A percentile compares a stretch with the other conserved stretches of the same genome.
phyloP scores from a whole-genome alignment of 1,140 invertebrate genomes.

The Lepidurus apus region DNA sequence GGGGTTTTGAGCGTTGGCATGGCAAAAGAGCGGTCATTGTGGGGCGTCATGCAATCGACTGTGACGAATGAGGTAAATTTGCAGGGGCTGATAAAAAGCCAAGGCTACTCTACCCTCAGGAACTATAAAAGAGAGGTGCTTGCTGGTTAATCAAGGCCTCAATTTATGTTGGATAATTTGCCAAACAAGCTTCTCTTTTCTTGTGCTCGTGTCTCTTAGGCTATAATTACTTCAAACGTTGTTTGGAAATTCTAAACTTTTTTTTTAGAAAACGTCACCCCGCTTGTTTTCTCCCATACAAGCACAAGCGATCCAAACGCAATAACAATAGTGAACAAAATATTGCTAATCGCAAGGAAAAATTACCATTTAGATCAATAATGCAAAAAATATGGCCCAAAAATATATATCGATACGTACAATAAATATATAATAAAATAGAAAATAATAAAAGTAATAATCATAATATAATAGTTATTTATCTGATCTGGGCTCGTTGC shows the following conservation, averaged over 20 bases:
- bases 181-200: neutral
- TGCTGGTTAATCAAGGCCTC: neutral
- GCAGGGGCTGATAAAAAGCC: slow-evolving; percentile 15
- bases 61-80: slow-evolving; percentile 16
- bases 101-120: neutral
- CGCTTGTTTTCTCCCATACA: too few relatives aligned
- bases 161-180: slow-evolving; percentile 16
- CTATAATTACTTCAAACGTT: neutral
- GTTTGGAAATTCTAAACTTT: neutral
- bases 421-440: too few relatives aligned
- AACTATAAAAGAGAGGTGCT: neutral
- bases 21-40: slow-evolving; percentile 16
- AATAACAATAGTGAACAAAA: neutral
- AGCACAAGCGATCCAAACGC: neutral
- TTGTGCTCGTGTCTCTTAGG: neutral
- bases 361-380: too few relatives aligned
- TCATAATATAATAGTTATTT: too few relatives aligned
- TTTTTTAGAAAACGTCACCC: neutral
- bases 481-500: too few relatives aligned
- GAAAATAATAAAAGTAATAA: too few relatives aligned
- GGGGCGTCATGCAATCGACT: slow-evolving; percentile 17
- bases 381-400: too few relatives aligned
- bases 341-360: neutral
- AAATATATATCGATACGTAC: too few relatives aligned
- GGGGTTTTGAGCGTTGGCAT: neutral